phyloP scores from a whole-genome alignment of 64 coral and sea anemone genomes.

The Actinia tenebrosa region DNA sequence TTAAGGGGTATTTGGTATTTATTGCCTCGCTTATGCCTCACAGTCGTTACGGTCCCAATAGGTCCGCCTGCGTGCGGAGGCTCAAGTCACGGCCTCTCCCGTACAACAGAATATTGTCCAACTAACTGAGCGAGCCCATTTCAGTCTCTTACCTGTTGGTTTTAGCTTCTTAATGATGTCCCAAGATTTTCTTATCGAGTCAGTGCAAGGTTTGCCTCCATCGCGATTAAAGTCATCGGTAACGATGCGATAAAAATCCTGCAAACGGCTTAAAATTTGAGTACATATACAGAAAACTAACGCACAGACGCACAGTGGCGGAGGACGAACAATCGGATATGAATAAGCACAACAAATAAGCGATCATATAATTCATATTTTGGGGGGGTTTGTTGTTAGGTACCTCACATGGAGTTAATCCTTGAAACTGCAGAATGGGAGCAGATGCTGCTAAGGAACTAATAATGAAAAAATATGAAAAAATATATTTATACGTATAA shows the following conservation, averaged over 20 bases:
- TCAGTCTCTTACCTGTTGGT: constrained; percentile 44
- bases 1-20: too few relatives aligned
- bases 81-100: too few relatives aligned
- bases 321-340: too few relatives aligned
- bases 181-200: constrained; percentile 87
- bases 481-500: neutral
- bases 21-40: too few relatives aligned
- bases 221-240: constrained; percentile 75
- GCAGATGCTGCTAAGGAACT: constrained; percentile 90
- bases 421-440: constrained; percentile 81
- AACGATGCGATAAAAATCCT: constrained; percentile 85
- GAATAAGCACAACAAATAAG: too few relatives aligned
- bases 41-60: too few relatives aligned
- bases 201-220: constrained; percentile 72
- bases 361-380: too few relatives aligned
- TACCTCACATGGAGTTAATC: constrained; percentile 83
- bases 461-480: neutral
- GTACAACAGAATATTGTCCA: too few relatives aligned
- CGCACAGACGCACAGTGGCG: too few relatives aligned
- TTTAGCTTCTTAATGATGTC: constrained; percentile 54
- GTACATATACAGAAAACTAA: neutral
- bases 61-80: too few relatives aligned
- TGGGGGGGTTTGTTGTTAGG: too few relatives aligned
- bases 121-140: too few relatives aligned
- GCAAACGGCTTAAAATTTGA: neutral